These are phyloP conservation scores for Acanthosepion esculentum DNA, from an alignment of 2,888 invertebrate genomes.

Conservation along the genomic window DNA sequence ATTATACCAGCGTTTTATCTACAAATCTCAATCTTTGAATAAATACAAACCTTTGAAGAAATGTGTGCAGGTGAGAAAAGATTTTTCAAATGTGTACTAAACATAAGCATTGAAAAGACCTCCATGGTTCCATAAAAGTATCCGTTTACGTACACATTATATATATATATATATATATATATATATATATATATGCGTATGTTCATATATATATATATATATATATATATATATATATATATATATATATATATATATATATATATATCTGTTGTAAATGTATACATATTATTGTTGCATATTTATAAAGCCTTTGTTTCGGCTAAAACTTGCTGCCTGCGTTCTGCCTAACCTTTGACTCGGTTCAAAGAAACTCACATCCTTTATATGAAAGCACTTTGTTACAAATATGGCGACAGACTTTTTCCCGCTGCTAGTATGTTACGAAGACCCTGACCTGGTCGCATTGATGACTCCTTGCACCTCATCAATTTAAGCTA, in stretches of 20 bases:
- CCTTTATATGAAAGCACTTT: not conserved
- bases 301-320: not conserved
- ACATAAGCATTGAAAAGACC: too few species aligned
- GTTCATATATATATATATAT: not conserved
- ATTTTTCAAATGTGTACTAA: too few species aligned
- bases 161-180: not conserved
- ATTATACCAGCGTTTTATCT: too few species aligned
- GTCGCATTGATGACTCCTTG: not conserved
- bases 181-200: not conserved
- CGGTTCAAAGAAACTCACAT: not conserved
- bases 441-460: not conserved
- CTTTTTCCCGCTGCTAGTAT: not conserved
- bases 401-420: conserved; percentile 1
- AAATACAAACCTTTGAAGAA: too few species aligned
- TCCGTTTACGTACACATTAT: not conserved
- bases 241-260: not conserved
- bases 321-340: not conserved
- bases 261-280: not conserved
- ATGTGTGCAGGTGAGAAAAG: too few species aligned
- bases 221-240: not conserved
- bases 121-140: too few species aligned
- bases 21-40: too few species aligned
- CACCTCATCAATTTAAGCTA: conserved; percentile 8
- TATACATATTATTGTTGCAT: not conserved
- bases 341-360: not conserved